Evolutionary conservation across 2,113 vertebrate species (phyloP), one percentile per base, ranked within the genome.

Genomic region (Centrocercus urophasianus): DNA sequence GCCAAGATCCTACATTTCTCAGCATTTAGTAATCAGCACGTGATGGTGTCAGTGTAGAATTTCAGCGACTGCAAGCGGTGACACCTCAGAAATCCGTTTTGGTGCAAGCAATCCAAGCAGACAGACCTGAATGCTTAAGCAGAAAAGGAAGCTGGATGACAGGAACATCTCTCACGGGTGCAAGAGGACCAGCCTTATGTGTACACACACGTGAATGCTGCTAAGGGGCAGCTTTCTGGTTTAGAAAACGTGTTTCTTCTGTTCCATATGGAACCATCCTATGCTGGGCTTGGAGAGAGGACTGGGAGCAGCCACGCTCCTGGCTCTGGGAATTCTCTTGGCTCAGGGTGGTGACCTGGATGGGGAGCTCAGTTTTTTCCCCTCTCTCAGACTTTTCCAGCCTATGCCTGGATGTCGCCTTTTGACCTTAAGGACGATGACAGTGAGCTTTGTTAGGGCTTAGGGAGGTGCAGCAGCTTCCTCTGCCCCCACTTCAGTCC

Each of bases 1-100:
- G 88, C 86, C 88, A 91, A 93, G 36, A 63, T 40, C 77, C 54
- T 14, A 6, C 90, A 73, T 88, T 75, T 82, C 79, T 63, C 78
- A 75, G 61, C 57, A 17, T 67, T 93, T 78, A 50, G 70, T 27
- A 84, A 89, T 34, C 61, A 14, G 24, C 54, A 22, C 2, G 25
- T 36, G 69, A n/a, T 25, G 78, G 40, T 0, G 0, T 42, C 73
- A 40, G 80, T 65, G 83, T 2, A 42, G 86, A 59, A 64, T 21
- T 84, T 59, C 86, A 79, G 72, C n/a, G 48, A 56, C 72, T 40
- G 30, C 24, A 74, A 78, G 54, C 1, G 61, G 56, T 12, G 77
- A 59, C 78, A 64, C 72, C 64, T 77, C 83, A 6, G 18, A 88
- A 92, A 52, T 13, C 64, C 60, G 5, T 14, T 38, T 22, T 10